Conservation (phyloP, 2,888 invertebrate species). For the Xestoiulus laeticollis region DNA sequence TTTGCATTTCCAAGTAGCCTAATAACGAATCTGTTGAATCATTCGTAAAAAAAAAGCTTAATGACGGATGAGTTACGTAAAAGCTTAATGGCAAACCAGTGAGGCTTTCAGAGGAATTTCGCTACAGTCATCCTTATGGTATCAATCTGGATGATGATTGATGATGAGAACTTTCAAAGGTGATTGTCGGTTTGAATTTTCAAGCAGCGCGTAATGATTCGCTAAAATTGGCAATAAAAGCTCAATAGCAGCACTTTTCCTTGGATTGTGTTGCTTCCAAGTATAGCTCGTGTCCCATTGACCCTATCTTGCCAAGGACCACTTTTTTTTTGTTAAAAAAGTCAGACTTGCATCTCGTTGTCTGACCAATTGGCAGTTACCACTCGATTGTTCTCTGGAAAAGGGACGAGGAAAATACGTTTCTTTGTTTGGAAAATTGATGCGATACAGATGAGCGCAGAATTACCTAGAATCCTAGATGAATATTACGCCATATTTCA, state of each 20-base stretch:
- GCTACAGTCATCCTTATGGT: background rate
- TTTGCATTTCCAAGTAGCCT: background rate
- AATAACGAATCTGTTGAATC: background rate
- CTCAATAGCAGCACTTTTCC: background rate
- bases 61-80: background rate
- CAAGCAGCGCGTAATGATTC: background rate
- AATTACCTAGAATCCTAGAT: too few relatives aligned
- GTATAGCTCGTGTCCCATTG: background rate
- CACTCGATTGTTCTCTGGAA: background rate
- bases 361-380: background rate
- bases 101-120: background rate
- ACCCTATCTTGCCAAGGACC: background rate
- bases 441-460: background rate
- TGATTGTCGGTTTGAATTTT: conserved; percentile 3
- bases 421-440: background rate
- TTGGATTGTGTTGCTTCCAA: too few relatives aligned
- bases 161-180: conserved; percentile 1
- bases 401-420: background rate
- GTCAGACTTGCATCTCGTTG: background rate
- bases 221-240: background rate
- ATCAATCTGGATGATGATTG: background rate
- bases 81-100: background rate
- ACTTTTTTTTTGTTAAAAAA: background rate
- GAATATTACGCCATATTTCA: background rate
- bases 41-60: background rate